Evolutionary conservation across 2,113 vertebrate species (phyloP), one percentile per base, ranked within the genome.

Genomic region (Tachuris rubrigastra): DNA sequence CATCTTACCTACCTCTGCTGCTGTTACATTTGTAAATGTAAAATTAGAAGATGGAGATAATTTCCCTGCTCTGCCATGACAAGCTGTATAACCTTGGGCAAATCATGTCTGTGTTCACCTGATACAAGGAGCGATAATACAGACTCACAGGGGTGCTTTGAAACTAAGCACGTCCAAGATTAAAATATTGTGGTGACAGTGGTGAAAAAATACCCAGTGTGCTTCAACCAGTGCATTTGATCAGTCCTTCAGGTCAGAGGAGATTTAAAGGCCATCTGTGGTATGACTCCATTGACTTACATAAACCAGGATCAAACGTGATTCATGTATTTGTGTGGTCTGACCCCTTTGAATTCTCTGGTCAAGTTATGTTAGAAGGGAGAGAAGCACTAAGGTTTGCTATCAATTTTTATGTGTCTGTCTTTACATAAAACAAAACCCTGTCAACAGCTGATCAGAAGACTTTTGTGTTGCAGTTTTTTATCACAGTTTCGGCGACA

Each of bases 241-340:
- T 95, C 85, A 68, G 85, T 31, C 25, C 66, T 59, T 18, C 72
- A 65, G 91, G 94, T 90, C 85, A 90, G 65, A 73, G 86, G 77
- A 91, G 86, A 89, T 94, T 91, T 95, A 94, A 95, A 95, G 91
- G 89, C 87, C 95, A 94, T 95, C 90, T 96, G 87, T 89, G 90
- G 19, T 53, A 22, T 58, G 77, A 82, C 77, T 96, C 73, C 72
- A 67, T 21, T 80, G 90, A 71, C 92, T 94, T 85, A 18, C 0
- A 20, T 59, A 85, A 91, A 94, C 42, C 90, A 82, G 80, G 69
- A 90, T 94, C 83, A 94, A 89, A 89, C 3, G 15, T 30, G 76
- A 24, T 79, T 89, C 63, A 1, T 94, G 77, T 59, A 5, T 94
- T 87, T 93, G 78, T 96, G 92, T 94, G 93, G 92, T 96, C 92